Conservation (phyloP, 2,797 vertebrate genomes). For the Nyctalus aviator region DNA sequence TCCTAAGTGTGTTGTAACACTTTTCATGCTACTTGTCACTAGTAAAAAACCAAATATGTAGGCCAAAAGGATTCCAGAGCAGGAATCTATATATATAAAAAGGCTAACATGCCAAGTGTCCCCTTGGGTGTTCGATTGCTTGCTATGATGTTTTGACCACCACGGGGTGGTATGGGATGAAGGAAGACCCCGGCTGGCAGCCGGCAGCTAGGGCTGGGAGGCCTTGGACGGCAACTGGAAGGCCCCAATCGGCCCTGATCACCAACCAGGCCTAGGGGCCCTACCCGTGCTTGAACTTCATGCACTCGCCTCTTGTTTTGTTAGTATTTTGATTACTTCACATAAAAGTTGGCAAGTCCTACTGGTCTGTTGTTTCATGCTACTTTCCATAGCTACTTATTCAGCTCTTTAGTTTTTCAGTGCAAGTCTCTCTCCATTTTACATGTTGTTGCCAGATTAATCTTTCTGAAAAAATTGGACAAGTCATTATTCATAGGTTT, state of each 20-base stretch:
- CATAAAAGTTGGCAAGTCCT: background rate
- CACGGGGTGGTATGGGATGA: no score
- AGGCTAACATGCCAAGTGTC: background rate
- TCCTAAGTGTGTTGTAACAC: background rate
- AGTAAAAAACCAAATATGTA: background rate
- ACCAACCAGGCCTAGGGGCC: no score
- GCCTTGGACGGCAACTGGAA: no score
- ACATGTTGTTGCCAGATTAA: background rate
- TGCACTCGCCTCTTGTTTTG: background rate
- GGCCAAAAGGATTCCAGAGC: background rate
- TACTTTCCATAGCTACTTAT: background rate
- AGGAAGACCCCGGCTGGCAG: no score
- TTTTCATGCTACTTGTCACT: slow-evolving; percentile 7
- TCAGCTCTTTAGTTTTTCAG: background rate
- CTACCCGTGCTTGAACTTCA: no score
- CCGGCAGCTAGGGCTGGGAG: no score
- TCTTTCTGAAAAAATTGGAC: background rate
- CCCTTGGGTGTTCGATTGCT: no score
- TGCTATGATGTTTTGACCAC: no score
- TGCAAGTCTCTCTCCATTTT: background rate
- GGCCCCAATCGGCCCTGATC: no score
- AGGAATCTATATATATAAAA: background rate
- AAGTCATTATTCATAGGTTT: slow-evolving; percentile 18
- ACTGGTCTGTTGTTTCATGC: background rate
- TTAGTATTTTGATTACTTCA: slow-evolving; percentile 10